phyloP scores from a whole-genome alignment of 2,888 invertebrate species.

The Altica lythri region DNA sequence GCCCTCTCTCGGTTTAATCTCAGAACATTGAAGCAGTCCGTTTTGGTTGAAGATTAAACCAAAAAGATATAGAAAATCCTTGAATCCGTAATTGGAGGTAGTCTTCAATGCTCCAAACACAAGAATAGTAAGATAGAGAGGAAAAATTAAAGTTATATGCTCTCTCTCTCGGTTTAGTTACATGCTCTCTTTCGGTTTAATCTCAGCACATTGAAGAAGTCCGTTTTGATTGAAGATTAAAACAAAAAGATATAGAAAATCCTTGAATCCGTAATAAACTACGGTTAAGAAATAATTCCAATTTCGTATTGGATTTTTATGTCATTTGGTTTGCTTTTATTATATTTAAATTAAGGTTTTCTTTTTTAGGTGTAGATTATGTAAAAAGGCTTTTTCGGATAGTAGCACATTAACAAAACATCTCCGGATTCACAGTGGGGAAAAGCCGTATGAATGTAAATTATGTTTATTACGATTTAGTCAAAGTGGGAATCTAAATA shows the following conservation, averaged over 20 bases:
- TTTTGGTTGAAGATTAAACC: too few species aligned
- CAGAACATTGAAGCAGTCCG: too few species aligned
- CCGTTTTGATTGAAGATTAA: background rate
- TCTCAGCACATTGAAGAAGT: background rate
- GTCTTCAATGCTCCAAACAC: too few species aligned
- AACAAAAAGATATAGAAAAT: background rate
- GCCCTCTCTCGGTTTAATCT: too few species aligned
- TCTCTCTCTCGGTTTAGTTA: too few species aligned
- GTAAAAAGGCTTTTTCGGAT: conserved; percentile 98
- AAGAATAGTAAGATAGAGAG: too few species aligned
- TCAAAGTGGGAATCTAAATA: conserved; percentile 97
- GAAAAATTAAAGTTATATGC: too few species aligned
- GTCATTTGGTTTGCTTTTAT: background rate
- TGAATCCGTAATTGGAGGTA: too few species aligned
- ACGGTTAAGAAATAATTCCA: too few species aligned
- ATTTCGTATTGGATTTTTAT: too few species aligned
- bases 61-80: too few species aligned
- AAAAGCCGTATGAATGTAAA: conserved; percentile 97
- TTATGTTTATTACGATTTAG: conserved; percentile 94
- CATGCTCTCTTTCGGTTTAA: background rate
- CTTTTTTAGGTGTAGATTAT: conserved; percentile 75
- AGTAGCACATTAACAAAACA: conserved; percentile 98
- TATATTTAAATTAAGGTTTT: background rate
- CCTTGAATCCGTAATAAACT: too few species aligned
- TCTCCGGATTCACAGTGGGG: conserved; percentile 77